A percentile compares a stretch with the other conserved stretches of the same genome.
Evolutionary conservation across 1,140 invertebrate genomes (phyloP).

Genomic region (Lerema accius): DNA sequence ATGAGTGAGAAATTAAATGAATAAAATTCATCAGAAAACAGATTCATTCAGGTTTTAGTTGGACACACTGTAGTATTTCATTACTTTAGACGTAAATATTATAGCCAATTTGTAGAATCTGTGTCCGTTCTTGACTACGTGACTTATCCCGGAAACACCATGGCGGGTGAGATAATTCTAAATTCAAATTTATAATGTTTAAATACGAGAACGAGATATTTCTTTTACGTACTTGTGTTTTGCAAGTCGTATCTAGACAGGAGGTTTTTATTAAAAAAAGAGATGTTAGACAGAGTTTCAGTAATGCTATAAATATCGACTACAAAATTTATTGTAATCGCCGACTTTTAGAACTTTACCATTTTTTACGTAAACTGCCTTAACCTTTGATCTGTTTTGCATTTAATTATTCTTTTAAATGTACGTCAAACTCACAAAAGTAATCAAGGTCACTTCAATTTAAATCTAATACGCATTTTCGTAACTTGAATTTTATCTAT

Average conservation of each 20-base stretch:
- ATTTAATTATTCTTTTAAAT: conserved; percentile 7
- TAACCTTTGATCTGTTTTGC: conserved; percentile 23
- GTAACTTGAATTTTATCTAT: background rate
- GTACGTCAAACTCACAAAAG: conserved; percentile 20
- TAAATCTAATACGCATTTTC: background rate
- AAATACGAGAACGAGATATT: background rate
- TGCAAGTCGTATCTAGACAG: too few species aligned
- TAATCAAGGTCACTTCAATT: conserved; percentile 1
- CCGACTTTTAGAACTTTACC: background rate
- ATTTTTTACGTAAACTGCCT: background rate
- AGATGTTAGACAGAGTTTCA: too few species aligned
- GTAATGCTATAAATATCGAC: background rate
- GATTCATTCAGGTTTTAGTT: conserved; percentile 28
- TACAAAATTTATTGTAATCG: background rate
- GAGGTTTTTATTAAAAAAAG: too few species aligned
- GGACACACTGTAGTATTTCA: conserved; percentile 1
- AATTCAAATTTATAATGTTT: conserved; percentile 31
- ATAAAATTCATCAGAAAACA: too few species aligned
- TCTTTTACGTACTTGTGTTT: background rate
- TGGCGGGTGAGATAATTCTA: conserved; percentile 64
- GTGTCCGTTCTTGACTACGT: conserved; percentile 48
- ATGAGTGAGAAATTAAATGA: too few species aligned
- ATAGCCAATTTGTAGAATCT: conserved; percentile 11
- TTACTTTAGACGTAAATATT: conserved; percentile 9
- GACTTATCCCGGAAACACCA: conserved; percentile 52